Evolutionary conservation across 2,888 invertebrate genomes (phyloP).

Genomic region (Phyllotreta striolata): DNA sequence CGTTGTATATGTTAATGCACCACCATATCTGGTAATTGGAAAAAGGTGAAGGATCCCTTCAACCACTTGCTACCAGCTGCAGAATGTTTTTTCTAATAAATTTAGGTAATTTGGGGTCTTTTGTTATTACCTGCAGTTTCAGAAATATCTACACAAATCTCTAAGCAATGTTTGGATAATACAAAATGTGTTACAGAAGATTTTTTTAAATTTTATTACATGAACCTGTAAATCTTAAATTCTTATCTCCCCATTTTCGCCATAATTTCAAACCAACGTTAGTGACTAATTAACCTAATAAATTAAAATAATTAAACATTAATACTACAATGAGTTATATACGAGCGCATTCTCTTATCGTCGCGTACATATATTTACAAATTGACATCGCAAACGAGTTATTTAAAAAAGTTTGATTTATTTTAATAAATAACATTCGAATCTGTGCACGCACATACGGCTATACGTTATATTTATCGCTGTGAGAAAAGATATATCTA

Average conservation of each 20-base stretch:
- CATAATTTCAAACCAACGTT: background rate
- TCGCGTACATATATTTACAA: constrained; percentile 7
- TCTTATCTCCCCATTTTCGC: too few relatives aligned
- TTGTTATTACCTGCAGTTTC: too few relatives aligned
- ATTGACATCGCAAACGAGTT: constrained; percentile 25
- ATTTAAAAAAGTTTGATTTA: constrained; percentile 26
- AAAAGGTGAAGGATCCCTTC: constrained; percentile 35
- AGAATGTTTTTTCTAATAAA: too few relatives aligned
- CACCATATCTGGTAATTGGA: constrained; percentile 30
- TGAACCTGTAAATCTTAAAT: too few relatives aligned
- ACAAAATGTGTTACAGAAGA: too few relatives aligned
- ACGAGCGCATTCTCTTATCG: constrained; percentile 17
- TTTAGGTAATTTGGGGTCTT: too few relatives aligned
- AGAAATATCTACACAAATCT: too few relatives aligned
- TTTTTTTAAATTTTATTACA: too few relatives aligned
- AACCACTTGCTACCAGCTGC: constrained; percentile 4
- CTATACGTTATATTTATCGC: constrained; percentile 9
- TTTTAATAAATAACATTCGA: constrained; percentile 14
- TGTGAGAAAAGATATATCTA: background rate
- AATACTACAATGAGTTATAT: constrained; percentile 6
- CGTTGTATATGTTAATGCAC: constrained; percentile 41
- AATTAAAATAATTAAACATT: constrained; percentile 4
- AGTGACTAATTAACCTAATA: constrained; percentile 1
- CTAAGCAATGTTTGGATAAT: too few relatives aligned
- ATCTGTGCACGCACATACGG: constrained; percentile 9